These are phyloP conservation scores for Cheilosia scutellata DNA, from an alignment of 2,888 invertebrate genomes.

Conservation along the genomic window DNA sequence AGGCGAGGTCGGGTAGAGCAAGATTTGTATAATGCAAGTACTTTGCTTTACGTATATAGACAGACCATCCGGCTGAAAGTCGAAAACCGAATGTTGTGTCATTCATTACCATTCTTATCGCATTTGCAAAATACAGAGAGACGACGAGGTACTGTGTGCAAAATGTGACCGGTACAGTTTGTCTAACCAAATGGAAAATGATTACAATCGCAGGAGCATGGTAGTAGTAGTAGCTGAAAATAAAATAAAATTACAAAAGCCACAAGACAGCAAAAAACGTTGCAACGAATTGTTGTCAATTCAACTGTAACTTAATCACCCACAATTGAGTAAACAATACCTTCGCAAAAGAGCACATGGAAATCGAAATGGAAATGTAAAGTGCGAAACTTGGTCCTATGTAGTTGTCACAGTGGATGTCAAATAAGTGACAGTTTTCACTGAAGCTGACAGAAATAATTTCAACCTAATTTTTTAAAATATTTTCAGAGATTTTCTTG, in stretches of 20 bases:
- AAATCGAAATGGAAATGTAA: constrained; percentile 9
- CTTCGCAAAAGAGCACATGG: neutral
- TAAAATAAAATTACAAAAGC: neutral
- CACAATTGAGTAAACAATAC: constrained; percentile 71
- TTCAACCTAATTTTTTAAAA: too few relatives aligned
- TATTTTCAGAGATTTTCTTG: too few relatives aligned
- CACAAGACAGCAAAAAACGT: neutral
- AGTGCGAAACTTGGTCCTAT: neutral
- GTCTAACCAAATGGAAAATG: constrained; percentile 59
- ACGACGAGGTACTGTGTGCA: neutral
- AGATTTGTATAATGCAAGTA: neutral
- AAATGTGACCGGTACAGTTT: constrained; percentile 28
- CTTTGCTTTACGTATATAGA: neutral
- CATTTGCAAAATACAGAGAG: constrained; percentile 31
- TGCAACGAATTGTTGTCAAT: constrained; percentile 49
- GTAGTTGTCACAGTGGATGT: neutral
- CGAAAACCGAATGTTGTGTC: constrained; percentile 52
- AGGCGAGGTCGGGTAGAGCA: neutral
- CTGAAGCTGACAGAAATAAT: too few relatives aligned
- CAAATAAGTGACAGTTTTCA: too few relatives aligned
- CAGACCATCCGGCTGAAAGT: constrained; percentile 1
- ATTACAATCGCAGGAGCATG: constrained; percentile 37
- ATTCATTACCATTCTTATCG: constrained; percentile 64
- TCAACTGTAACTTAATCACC: constrained; percentile 62
- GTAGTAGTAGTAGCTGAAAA: neutral